A percentile compares a stretch with the other conserved stretches of the same genome.
These are phyloP conservation scores for Porites rus DNA, from an alignment of 92 coral and sea anemone genomes.

Conservation along the genomic window DNA sequence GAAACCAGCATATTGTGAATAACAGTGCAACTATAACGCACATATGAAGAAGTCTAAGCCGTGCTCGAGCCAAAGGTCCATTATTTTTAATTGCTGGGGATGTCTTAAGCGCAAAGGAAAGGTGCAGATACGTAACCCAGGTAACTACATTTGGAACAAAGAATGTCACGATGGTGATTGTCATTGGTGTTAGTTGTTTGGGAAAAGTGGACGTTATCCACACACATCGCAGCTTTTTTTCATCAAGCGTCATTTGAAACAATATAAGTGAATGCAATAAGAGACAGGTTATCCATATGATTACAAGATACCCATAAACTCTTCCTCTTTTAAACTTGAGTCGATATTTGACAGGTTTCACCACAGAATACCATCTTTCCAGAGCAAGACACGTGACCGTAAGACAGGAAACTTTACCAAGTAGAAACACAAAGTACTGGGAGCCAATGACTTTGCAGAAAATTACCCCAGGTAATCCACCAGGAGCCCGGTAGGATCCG, in stretches of 20 bases:
- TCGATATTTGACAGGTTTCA: constrained; percentile 80
- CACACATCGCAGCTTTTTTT: too few species aligned
- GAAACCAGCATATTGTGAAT: constrained; percentile 90
- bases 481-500: constrained; percentile 15
- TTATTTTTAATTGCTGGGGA: constrained; percentile 26
- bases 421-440: constrained; percentile 73
- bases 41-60: constrained; percentile 73
- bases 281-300: constrained; percentile 82
- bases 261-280: constrained; percentile 30
- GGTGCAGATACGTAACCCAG: constrained; percentile 77
- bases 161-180: constrained; percentile 70
- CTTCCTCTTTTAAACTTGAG: constrained; percentile 58
- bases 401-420: constrained; percentile 76
- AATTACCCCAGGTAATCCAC: constrained; percentile 55
- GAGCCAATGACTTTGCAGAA: constrained; percentile 81
- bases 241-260: too few species aligned
- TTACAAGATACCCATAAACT: constrained; percentile 48
- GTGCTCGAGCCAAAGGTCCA: constrained; percentile 51
- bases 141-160: constrained; percentile 80
- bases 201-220: too few species aligned
- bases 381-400: constrained; percentile 86
- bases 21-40: constrained; percentile 83
- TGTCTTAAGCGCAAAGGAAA: not conserved
- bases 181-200: not conserved
- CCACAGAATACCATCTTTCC: constrained; percentile 89